Evolutionary conservation across 1,140 invertebrate species (phyloP).

Genomic region (Papilio xuthus): DNA sequence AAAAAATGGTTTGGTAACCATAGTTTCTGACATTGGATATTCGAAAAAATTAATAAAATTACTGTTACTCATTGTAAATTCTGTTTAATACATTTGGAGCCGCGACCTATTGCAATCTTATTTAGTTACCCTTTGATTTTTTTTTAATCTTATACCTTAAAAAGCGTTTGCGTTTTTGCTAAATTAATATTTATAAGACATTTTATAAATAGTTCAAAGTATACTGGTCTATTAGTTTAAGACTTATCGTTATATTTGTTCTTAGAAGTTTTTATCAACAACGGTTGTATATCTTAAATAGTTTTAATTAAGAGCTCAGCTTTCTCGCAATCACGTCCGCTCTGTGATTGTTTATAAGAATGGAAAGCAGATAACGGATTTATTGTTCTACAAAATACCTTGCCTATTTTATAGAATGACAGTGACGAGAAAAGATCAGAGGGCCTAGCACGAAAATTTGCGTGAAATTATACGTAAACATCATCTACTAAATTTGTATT

Average conservation of each 20-base stretch:
- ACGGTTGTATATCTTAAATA: not conserved
- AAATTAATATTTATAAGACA: not conserved
- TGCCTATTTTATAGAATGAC: not conserved
- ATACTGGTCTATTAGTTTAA: not conserved
- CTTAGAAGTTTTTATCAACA: constrained; percentile 8
- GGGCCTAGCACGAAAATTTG: too few species aligned
- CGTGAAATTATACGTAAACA: too few species aligned
- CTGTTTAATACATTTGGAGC: too few species aligned
- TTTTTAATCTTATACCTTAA: too few species aligned
- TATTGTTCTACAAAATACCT: not conserved
- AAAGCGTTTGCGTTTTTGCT: not conserved
- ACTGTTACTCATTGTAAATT: too few species aligned
- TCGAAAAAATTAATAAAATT: too few species aligned
- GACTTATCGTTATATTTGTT: not conserved
- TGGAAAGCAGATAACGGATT: not conserved
- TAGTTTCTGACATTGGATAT: too few species aligned
- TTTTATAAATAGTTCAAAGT: not conserved
- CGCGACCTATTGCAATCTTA: too few species aligned
- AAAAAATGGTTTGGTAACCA: too few species aligned
- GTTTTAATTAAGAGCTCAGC: not conserved
- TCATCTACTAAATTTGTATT: too few species aligned
- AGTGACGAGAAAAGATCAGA: too few species aligned
- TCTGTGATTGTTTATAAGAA: not conserved
- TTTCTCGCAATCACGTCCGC: not conserved
- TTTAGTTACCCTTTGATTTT: too few species aligned